phyloP scores from a whole-genome alignment of 2,113 vertebrate genomes.

The Polypterus senegalus region DNA sequence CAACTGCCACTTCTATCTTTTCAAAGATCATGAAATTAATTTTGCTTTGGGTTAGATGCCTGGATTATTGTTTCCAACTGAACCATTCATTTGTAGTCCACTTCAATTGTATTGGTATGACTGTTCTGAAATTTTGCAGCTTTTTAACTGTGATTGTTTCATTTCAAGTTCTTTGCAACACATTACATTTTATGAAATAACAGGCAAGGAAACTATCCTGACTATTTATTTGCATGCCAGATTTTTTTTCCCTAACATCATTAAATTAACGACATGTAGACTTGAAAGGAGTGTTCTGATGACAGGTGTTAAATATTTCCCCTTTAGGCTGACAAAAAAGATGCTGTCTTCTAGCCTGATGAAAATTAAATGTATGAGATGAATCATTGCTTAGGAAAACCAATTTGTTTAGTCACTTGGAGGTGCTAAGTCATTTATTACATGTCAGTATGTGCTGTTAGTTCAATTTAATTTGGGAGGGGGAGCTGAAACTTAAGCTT shows the following conservation, averaged over 20 bases:
- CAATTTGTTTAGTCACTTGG: conserved; percentile 73
- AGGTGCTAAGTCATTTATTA: conserved; percentile 73
- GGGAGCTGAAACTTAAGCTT: conserved; percentile 1
- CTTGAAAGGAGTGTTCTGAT: conserved; percentile 15
- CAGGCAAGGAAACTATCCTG: too few species aligned
- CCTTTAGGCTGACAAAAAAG: conserved; percentile 41
- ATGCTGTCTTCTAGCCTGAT: conserved; percentile 49
- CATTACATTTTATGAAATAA: too few species aligned
- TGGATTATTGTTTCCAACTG: too few species aligned
- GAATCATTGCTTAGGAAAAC: conserved; percentile 67
- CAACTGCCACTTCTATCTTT: too few species aligned
- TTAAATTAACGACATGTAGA: conserved; percentile 14
- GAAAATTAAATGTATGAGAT: conserved; percentile 62
- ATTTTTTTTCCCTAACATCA: conserved; percentile 12
- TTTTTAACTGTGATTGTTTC: too few species aligned
- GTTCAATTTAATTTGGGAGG: conserved; percentile 69
- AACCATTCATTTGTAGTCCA: too few species aligned
- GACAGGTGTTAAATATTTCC: conserved; percentile 36
- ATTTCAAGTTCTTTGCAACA: too few species aligned
- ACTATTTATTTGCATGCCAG: too few species aligned
- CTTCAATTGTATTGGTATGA: too few species aligned
- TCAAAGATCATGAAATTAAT: too few species aligned
- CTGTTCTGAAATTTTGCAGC: too few species aligned
- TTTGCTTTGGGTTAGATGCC: too few species aligned
- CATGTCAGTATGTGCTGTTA: conserved; percentile 66